phyloP scores from a whole-genome alignment of 2,888 invertebrate genomes.

The Micoletzkya japonica region DNA sequence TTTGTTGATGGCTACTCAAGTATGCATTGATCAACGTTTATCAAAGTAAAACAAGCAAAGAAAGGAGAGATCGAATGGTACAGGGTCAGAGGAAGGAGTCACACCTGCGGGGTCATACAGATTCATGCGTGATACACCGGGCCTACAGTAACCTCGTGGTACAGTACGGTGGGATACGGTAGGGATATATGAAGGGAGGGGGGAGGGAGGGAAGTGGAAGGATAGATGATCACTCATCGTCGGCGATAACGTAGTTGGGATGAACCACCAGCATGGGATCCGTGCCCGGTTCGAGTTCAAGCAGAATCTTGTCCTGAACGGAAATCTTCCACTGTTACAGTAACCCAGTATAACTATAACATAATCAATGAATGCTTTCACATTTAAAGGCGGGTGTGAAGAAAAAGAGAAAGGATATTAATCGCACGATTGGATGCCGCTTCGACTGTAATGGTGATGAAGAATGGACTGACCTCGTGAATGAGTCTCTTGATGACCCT shows the following conservation, averaged over 20 bases:
- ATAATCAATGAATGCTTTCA: too few species aligned
- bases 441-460: not conserved
- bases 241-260: conserved; percentile 88
- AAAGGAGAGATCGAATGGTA: not conserved
- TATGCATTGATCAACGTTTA: too few species aligned
- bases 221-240: conserved; percentile 34
- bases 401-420: too few species aligned
- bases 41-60: not conserved
- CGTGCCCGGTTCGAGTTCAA: conserved; percentile 70
- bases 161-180: not conserved
- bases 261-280: conserved; percentile 90
- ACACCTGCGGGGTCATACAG: too few species aligned
- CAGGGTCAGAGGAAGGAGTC: not conserved
- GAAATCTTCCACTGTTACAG: not conserved
- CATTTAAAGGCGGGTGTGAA: too few species aligned
- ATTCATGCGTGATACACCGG: too few species aligned
- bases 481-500: conserved; percentile 90
- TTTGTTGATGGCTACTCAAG: too few species aligned
- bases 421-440: not conserved
- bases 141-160: too few species aligned
- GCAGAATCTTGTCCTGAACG: conserved; percentile 16
- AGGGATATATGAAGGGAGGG: not conserved
- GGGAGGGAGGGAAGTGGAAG: not conserved
- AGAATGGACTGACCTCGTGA: conserved; percentile 63
- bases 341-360: too few species aligned